Evolutionary conservation across 2,888 invertebrate genomes (phyloP), one percentile per base, ranked within the genome.

Genomic region (Synanthedon vespiformis): DNA sequence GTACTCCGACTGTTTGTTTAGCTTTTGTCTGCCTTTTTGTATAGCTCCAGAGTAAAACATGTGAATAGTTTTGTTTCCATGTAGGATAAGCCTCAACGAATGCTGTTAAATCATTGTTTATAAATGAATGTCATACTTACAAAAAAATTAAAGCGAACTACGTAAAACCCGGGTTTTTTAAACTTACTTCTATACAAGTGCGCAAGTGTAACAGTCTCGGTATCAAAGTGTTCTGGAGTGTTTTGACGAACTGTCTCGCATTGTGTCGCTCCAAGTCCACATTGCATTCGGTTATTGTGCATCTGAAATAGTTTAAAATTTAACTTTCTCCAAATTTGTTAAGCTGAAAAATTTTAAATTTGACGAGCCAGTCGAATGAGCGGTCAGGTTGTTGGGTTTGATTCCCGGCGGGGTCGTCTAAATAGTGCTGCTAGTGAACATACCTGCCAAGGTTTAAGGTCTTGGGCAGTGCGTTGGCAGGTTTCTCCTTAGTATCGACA

Each of bases 251-350:
- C 68, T 94, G 93, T 16, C 93, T 87, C 0, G 96, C 95, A 72
- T 96, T 96, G 70, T 95, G 94, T 51, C 95, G 89, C 74, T 97
- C 96, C 48, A 94, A 90, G 68, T 95, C 95, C 11, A 94, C 93
- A 61, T 95, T 94, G 61, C 92, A 92, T 69, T 92, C 88, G 0
- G 86, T 87, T 56, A 85, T 69, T 1, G 80, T 86, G 63, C 87
- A 88, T 60, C 88, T 86, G 61, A 6, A 77, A 71, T 22, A 51
- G 34, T 34, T 10, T 2, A 34, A 22, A 22, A 22, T 22, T 22
- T 22, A 22, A 5, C 5, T 5, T 22, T 22, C 5, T 22, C 5
- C 22, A 22, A 22, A 22, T 22, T 22, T 22, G 5, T 22, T 1
- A 5, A 22, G 4, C 5, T 22, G 22, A 22, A 1, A 22, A 22